These are phyloP conservation scores for Ascidia mentula DNA, from an alignment of 23 tunicate genomes.

Conservation along the genomic window DNA sequence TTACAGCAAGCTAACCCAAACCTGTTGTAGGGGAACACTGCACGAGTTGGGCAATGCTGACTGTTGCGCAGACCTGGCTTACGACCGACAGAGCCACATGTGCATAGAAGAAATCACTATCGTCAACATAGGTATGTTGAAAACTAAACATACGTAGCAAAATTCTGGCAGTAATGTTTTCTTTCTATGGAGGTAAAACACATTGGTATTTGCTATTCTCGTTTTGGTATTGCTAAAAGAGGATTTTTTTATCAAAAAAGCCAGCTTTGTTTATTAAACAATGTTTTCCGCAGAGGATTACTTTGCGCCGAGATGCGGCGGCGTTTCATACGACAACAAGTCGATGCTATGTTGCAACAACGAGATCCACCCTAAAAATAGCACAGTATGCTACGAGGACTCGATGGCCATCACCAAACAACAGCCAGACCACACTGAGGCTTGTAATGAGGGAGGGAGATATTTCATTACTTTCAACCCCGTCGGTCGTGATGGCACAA, in stretches of 20 bases:
- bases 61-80: slow-evolving; percentile 28
- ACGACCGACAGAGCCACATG: slow-evolving; percentile 11
- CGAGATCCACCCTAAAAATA: background rate
- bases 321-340: background rate
- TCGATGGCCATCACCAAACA: background rate
- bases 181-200: too few species aligned
- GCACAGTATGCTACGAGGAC: background rate
- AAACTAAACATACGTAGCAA: too few species aligned
- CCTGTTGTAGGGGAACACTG: slow-evolving; percentile 21
- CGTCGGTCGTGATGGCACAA: background rate
- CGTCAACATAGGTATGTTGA: background rate
- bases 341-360: background rate
- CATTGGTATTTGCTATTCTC: too few species aligned
- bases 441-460: background rate
- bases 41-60: slow-evolving; percentile 7
- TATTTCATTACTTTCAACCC: background rate
- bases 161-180: too few species aligned
- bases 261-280: too few species aligned
- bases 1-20: slow-evolving; percentile 24
- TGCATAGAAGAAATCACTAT: background rate
- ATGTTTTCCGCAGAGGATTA: background rate
- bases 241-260: too few species aligned
- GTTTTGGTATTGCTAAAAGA: too few species aligned
- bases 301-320: background rate
- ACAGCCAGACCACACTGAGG: background rate